Conservation (phyloP, 2,888 invertebrate genomes). For the Hyles lineata region DNA sequence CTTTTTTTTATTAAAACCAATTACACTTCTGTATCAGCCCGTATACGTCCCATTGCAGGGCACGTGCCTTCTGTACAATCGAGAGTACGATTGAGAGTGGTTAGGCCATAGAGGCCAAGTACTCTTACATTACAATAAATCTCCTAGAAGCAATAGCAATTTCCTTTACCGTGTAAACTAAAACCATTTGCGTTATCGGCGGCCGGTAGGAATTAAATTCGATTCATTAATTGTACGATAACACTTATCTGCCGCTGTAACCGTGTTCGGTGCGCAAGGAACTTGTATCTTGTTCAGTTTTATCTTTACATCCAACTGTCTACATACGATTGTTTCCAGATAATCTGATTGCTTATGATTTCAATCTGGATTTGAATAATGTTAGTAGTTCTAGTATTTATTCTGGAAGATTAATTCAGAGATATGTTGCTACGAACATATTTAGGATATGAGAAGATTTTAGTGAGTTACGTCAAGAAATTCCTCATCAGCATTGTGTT, state of each 20-base stretch:
- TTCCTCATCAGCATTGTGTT: no score
- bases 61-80: no score
- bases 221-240: conserved; percentile 19
- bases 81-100: no score
- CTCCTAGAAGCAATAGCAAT: neutral
- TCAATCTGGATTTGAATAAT: neutral
- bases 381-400: neutral
- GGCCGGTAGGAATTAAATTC: neutral
- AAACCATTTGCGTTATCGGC: neutral
- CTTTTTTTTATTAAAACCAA: no score
- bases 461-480: no score
- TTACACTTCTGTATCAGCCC: no score
- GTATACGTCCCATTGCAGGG: no score
- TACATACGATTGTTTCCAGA: neutral
- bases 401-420: no score
- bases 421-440: no score
- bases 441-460: no score
- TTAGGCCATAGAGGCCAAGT: no score
- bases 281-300: conserved; percentile 4
- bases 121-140: no score
- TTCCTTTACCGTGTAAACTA: neutral
- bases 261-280: neutral
- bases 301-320: neutral
- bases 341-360: neutral
- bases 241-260: neutral